Percentiles rank a stretch among this genome's conserved stretches.
These are phyloP conservation scores for Urocynchramus pylzowi DNA, from an alignment of 2,113 vertebrate species.

Conservation along the genomic window DNA sequence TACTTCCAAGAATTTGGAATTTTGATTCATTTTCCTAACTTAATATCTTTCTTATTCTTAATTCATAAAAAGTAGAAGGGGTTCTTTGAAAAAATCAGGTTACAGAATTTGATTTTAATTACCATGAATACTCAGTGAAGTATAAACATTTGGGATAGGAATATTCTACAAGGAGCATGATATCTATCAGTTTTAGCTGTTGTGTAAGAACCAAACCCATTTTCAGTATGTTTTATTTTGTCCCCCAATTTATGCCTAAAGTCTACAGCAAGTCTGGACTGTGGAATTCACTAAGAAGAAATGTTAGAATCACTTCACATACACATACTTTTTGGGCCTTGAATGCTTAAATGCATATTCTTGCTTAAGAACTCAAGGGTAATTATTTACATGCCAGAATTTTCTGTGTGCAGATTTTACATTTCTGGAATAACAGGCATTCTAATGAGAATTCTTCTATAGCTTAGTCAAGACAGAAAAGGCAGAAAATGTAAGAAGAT, in stretches of 20 bases:
- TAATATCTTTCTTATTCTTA: neutral
- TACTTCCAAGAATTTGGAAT: neutral
- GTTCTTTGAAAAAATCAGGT: neutral
- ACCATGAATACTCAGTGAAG: neutral
- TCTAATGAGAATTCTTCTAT: neutral
- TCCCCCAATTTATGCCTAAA: neutral
- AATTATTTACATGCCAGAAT: neutral
- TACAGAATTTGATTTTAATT: neutral
- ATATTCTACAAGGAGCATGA: neutral
- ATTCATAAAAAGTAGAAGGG: neutral
- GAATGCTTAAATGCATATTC: neutral
- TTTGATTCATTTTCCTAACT: neutral
- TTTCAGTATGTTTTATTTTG: neutral
- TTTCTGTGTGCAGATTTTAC: neutral
- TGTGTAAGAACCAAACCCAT: fast-evolving
- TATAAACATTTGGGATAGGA: neutral
- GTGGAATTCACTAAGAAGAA: neutral
- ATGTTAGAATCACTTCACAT: neutral
- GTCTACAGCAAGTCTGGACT: neutral
- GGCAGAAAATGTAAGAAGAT: neutral
- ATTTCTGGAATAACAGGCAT: neutral
- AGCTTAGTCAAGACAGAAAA: neutral
- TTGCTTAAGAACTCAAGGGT: neutral
- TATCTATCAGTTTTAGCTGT: neutral
- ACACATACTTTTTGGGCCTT: fast-evolving